A percentile compares a stretch with the other conserved stretches of the same genome.
These are phyloP conservation scores for Crematogaster levior DNA, from an alignment of 2,888 invertebrate genomes.

Conservation along the genomic window DNA sequence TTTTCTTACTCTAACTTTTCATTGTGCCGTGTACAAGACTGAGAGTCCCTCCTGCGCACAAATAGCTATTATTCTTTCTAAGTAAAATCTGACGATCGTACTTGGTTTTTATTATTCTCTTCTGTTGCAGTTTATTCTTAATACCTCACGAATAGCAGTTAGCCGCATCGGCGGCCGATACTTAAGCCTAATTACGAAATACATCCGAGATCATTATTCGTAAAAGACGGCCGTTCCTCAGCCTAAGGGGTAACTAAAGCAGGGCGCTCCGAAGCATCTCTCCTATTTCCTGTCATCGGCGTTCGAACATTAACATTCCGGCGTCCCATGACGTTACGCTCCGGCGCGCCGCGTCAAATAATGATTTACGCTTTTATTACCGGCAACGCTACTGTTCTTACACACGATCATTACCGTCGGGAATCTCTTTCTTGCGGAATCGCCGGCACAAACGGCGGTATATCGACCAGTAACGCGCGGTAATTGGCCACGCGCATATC, in stretches of 20 bases:
- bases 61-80: neutral
- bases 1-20: neutral
- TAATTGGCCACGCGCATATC: slow-evolving; percentile 38
- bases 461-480: slow-evolving; percentile 19
- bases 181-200: slow-evolving; percentile 45
- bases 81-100: slow-evolving; percentile 3
- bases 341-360: slow-evolving; percentile 56
- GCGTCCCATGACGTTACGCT: slow-evolving; percentile 49
- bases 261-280: slow-evolving; percentile 12
- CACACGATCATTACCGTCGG: slow-evolving; percentile 31
- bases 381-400: slow-evolving; percentile 58
- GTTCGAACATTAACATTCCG: slow-evolving; percentile 50
- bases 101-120: slow-evolving; percentile 21
- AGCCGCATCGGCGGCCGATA: slow-evolving; percentile 31
- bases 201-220: slow-evolving; percentile 39
- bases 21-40: neutral
- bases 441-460: slow-evolving; percentile 25
- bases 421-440: slow-evolving; percentile 53
- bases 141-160: slow-evolving; percentile 33
- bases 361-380: slow-evolving; percentile 60
- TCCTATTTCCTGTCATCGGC: slow-evolving; percentile 57
- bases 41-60: neutral
- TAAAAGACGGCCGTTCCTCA: slow-evolving; percentile 29
- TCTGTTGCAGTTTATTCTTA: slow-evolving; percentile 15
- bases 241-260: slow-evolving; percentile 11